Evolutionary conservation across 2,797 vertebrate genomes (phyloP), one percentile per base, ranked within the genome.

Genomic region (Coreius guichenoti): DNA sequence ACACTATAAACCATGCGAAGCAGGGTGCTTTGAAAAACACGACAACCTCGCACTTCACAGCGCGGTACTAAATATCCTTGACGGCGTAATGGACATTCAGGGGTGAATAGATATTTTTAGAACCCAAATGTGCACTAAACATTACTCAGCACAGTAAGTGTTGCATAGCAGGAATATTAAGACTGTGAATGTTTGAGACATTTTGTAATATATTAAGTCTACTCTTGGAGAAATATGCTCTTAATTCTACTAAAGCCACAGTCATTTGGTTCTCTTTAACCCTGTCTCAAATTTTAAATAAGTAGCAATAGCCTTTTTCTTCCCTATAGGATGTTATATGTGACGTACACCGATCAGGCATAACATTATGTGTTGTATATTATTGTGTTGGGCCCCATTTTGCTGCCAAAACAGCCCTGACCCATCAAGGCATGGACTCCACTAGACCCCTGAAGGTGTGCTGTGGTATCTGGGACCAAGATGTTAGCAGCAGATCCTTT

Each of bases 1-100:
- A 68, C 72, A 63, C 43, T 86, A 70, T 89, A 82, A 88, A 84
- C 86, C 45, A 81, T 29, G 19, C 0, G 31, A 68, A 82, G 80
- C 26, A 76, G 51, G 14, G 54, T 21, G 31, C 54, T 80, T 72
- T 43, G 65, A 54, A 77, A 80, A 89, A 75, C 68, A 83, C 16
- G 9, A 49, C 79, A 82, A 73, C 49, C 31, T 78, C 8, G 13
- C 54, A 47, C 17, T 73, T 82, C 31, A 58, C 8, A 31, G 63
- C 23, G 1, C 4, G 31, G 45, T 31, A 56, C 77, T 75, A 61
- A 61, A 84, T 51, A 75, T 72, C 70, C 26, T 58, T 56, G 49
- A 31, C 36, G 29, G 36, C 49, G 2, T 81, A 81, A 77, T 39
- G 39, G 70, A 80, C 61, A 67, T 74, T 68, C 43, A 45, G 58